phyloP scores from a whole-genome alignment of 2,113 vertebrate genomes.

The Microtus montanus region DNA sequence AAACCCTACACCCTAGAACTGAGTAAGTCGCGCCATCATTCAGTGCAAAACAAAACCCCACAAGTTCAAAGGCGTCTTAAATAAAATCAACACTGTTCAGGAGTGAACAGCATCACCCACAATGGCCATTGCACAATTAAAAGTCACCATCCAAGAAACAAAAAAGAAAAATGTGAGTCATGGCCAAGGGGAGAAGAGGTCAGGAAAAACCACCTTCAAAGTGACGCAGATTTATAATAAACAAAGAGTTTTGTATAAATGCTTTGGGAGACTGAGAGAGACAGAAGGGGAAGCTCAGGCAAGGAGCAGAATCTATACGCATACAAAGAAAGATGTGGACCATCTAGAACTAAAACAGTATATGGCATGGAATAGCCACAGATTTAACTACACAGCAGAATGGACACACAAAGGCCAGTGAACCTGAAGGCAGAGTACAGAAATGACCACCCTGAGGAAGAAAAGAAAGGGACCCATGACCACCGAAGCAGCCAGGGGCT shows the following conservation, averaged over 20 bases:
- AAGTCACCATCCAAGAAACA: conserved; percentile 14
- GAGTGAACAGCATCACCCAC: not conserved
- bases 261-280: not conserved
- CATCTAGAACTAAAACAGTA: not conserved
- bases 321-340: not conserved
- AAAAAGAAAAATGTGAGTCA: conserved; percentile 26
- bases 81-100: conserved; percentile 16
- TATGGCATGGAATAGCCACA: not conserved
- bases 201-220: not conserved
- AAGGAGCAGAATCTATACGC: not conserved
- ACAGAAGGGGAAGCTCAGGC: not conserved
- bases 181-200: not conserved
- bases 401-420: not conserved
- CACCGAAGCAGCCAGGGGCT: not conserved
- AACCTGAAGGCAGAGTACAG: not conserved
- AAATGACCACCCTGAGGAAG: not conserved
- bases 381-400: not conserved
- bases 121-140: not conserved
- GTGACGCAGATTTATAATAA: not conserved
- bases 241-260: not conserved
- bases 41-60: conserved; percentile 16
- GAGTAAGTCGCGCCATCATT: not conserved
- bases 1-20: not conserved
- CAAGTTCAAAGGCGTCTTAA: not conserved
- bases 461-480: not conserved